A percentile compares a stretch with the other conserved stretches of the same genome.
phyloP scores from a whole-genome alignment of 92 coral and sea anemone genomes.

The Diadumene lineata region DNA sequence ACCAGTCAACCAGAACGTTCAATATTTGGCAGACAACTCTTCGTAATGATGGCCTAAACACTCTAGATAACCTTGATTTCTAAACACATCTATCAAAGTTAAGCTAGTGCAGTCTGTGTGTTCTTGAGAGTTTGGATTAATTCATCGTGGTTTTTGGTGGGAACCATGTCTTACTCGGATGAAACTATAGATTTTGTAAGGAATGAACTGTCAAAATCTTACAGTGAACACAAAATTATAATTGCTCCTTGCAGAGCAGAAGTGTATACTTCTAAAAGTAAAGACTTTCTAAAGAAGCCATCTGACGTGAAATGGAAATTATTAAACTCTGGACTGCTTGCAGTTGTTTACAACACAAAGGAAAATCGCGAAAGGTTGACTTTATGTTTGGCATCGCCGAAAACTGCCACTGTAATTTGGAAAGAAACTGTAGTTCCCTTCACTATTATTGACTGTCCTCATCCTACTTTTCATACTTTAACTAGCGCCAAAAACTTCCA shows the following conservation, averaged over 20 bases:
- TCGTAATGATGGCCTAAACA: not conserved
- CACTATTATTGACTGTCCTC: slow-evolving; percentile 79
- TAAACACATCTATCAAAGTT: not conserved
- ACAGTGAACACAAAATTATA: slow-evolving; percentile 68
- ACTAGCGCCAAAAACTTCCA: slow-evolving; percentile 82
- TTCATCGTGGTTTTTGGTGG: not conserved
- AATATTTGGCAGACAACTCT: not conserved
- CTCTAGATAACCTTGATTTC: not conserved
- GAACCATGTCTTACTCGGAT: slow-evolving; percentile 70
- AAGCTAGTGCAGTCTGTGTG: not conserved
- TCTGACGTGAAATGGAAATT: slow-evolving; percentile 77
- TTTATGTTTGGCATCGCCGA: slow-evolving; percentile 66
- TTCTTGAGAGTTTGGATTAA: not conserved
- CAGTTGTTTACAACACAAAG: slow-evolving; percentile 75
- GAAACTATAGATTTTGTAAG: slow-evolving; percentile 65
- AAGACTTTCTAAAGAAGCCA: slow-evolving; percentile 66
- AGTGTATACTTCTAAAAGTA: slow-evolving; percentile 70
- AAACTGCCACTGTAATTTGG: slow-evolving; percentile 71
- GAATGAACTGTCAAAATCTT: slow-evolving; percentile 58
- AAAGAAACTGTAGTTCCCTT: slow-evolving; percentile 88
- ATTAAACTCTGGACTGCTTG: slow-evolving; percentile 70
- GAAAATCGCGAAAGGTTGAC: slow-evolving; percentile 70
- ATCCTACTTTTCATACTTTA: slow-evolving; percentile 83
- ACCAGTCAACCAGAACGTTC: not conserved
- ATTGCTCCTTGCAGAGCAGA: slow-evolving; percentile 91